Evolutionary conservation across 2,888 invertebrate species (phyloP).

Genomic region (Perithous albicinctus): DNA sequence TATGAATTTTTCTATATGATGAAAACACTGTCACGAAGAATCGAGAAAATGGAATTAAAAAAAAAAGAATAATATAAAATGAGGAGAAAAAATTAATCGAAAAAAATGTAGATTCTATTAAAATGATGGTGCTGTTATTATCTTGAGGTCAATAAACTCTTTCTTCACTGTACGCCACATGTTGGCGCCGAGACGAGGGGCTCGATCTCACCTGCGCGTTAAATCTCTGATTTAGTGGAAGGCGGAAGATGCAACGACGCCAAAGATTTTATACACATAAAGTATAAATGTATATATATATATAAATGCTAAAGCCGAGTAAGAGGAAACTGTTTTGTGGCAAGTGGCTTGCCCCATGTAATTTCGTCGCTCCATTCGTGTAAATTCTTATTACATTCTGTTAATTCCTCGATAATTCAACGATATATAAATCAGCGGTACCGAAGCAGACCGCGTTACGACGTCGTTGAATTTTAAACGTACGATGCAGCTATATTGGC

Average conservation of each 20-base stretch:
- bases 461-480: conserved; percentile 75
- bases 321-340: background rate
- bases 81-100: no score
- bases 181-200: conserved; percentile 39
- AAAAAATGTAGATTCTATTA: background rate
- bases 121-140: background rate
- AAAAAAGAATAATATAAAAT: no score
- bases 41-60: no score
- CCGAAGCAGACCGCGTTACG: conserved; percentile 63
- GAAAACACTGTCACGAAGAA: no score
- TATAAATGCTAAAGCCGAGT: conserved; percentile 22
- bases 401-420: conserved; percentile 73
- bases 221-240: conserved; percentile 86
- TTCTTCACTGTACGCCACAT: background rate
- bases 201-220: conserved; percentile 54
- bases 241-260: conserved; percentile 66
- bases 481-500: conserved; percentile 17
- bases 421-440: conserved; percentile 67
- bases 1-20: no score
- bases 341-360: background rate
- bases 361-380: conserved; percentile 43
- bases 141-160: background rate
- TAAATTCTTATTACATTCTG: conserved; percentile 73
- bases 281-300: conserved; percentile 34
- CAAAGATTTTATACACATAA: conserved; percentile 31